Evolutionary conservation across 2,113 vertebrate species (phyloP).

Genomic region (Laticauda laticaudata): DNA sequence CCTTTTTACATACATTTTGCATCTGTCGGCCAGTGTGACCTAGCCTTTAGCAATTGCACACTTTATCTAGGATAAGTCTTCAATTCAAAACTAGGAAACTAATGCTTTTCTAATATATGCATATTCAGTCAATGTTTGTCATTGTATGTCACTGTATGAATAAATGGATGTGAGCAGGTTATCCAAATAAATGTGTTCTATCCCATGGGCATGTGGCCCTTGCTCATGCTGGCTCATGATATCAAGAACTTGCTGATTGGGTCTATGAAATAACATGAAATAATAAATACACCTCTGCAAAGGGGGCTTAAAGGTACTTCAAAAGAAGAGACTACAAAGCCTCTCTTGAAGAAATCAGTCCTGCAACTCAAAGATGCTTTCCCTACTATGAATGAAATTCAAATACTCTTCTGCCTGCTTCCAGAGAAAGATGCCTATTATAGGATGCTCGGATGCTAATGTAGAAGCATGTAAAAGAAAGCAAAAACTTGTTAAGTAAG

Average conservation of each 20-base stretch:
- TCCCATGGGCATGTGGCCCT: neutral
- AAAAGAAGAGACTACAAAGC: neutral
- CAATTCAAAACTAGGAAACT: neutral
- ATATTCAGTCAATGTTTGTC: neutral
- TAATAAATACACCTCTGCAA: neutral
- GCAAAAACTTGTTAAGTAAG: slow-evolving; percentile 46
- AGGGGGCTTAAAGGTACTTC: neutral
- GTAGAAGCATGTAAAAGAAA: slow-evolving; percentile 36
- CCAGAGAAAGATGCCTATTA: neutral
- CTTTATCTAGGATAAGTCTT: neutral
- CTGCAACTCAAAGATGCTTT: neutral
- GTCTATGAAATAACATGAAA: neutral
- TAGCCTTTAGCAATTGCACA: neutral
- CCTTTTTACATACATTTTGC: too few relatives aligned
- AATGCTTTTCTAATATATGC: neutral
- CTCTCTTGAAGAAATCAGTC: neutral
- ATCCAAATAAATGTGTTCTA: neutral
- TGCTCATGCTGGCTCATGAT: neutral
- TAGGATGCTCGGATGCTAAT: neutral
- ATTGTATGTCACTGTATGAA: neutral
- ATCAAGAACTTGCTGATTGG: neutral
- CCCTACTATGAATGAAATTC: neutral
- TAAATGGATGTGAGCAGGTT: neutral
- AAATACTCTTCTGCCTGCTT: neutral
- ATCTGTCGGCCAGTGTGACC: too few relatives aligned